Base-by-base conservation (phyloP, 2,113 vertebrate genomes). In the Archilochus colubris region DNA sequence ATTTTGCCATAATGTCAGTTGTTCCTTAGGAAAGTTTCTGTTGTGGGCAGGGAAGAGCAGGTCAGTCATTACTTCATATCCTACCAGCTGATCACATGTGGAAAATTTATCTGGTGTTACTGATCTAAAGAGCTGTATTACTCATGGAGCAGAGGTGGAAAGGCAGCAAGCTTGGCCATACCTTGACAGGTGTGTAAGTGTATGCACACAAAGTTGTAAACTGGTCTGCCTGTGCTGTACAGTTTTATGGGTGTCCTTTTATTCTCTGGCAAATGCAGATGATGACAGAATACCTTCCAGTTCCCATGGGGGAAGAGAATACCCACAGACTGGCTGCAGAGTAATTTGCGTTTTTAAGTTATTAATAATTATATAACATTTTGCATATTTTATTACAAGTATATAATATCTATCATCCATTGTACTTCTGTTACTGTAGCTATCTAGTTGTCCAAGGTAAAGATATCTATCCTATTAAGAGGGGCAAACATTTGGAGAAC, bases 231-330 rank as follows among this genome's bases (percentile, higher is more conserved):
- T 25, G 22, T 38, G 40, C 62, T 76, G 30, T 80, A 33, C 64
- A 88, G 57, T 33, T 40, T 90, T 24, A 20, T 0, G 2, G 14
- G 22, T 1, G 0, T 33, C 31, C 53, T 72, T 84, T 61, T 14
- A 88, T 31, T 33, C 61, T n/a, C 10, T 30, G 27, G 40, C 53
- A 61, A 89, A 61, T 25, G 10, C 7, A 14, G 22, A 8, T 43
- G 14, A 63, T 48, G 53, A 51, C 38, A 55, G 27, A 11, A 22
- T n/a, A 46, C 28, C 24, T 62, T 73, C 54, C 73, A 62, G 16
- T 25, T 81, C 43, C 4, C 3, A 0, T 19, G 24, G 11, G 25
- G 18, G 13, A 77, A 57, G 24, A 72, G 15, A 62, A 62, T 28
- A 36, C 21, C 5, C 7, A 7, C 13, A 24, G 36, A 36, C 18